Conservation (phyloP, 2,888 invertebrate genomes). For the Vandiemenella viatica region DNA sequence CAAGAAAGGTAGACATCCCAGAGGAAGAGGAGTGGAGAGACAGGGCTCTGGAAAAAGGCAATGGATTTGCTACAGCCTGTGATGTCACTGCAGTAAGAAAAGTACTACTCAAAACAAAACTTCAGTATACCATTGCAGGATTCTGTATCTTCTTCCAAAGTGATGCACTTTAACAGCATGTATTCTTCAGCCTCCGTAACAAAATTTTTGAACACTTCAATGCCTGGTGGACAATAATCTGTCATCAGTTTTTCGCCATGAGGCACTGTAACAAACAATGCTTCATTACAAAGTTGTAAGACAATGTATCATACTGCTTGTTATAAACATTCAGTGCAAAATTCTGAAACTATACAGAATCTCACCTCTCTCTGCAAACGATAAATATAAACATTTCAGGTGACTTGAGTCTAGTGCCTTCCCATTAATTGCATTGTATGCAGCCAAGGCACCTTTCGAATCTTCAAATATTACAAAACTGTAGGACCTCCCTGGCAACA, state of each 20-base stretch:
- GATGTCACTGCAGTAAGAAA: no score
- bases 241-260: conserved; percentile 18
- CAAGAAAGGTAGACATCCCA: no score
- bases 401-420: conserved; percentile 34
- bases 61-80: no score
- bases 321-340: not conserved
- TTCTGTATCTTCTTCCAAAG: conserved; percentile 37
- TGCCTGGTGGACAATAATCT: conserved; percentile 42
- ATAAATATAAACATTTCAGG: conserved; percentile 47
- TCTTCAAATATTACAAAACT: conserved; percentile 52
- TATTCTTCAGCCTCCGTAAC: conserved; percentile 53
- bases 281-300: not conserved
- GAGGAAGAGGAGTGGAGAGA: no score
- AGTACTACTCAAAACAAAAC: no score
- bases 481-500: conserved; percentile 67
- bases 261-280: conserved; percentile 25
- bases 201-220: conserved; percentile 54
- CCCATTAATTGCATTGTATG: conserved; percentile 46
- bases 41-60: no score
- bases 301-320: not conserved
- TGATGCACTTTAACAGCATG: conserved; percentile 39
- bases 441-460: conserved; percentile 34
- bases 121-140: no score
- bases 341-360: no score
- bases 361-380: conserved; percentile 44